Conservation (phyloP, 2,113 vertebrate genomes). For the Channa argus region DNA sequence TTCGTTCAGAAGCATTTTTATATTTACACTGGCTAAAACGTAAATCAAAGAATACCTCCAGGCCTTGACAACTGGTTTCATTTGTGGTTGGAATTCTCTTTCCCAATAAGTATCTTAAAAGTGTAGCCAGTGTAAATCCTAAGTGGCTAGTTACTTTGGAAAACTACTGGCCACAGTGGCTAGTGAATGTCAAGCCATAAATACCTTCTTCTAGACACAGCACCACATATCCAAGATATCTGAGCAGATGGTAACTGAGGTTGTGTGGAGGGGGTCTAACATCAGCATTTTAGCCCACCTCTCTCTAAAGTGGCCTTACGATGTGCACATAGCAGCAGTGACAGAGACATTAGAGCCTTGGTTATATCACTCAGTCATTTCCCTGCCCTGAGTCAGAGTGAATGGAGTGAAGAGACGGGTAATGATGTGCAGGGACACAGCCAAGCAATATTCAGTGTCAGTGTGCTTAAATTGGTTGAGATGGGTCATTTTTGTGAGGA, state of each 20-base stretch:
- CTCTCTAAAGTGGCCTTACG: conserved; percentile 28
- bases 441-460: conserved; percentile 55
- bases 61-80: too few species aligned
- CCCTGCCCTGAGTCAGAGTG: conserved; percentile 55
- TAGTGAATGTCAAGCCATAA: too few species aligned
- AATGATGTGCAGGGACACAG: conserved; percentile 67
- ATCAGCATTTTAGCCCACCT: conserved; percentile 47
- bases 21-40: conserved; percentile 25
- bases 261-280: conserved; percentile 55
- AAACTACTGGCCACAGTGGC: too few species aligned
- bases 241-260: conserved; percentile 31
- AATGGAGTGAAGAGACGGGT: conserved; percentile 67
- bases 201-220: neutral
- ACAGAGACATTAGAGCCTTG: conserved; percentile 32
- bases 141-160: too few species aligned
- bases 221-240: conserved; percentile 28
- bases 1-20: conserved; percentile 1
- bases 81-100: too few species aligned
- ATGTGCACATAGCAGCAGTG: conserved; percentile 24
- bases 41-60: neutral
- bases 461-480: conserved; percentile 51
- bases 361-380: conserved; percentile 62
- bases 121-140: too few species aligned
- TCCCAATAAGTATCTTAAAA: too few species aligned
- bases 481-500: conserved; percentile 62